Evolutionary conservation across 2,888 invertebrate genomes (phyloP), one percentile per base, ranked within the genome.

Genomic region (Heliconius ismenius): DNA sequence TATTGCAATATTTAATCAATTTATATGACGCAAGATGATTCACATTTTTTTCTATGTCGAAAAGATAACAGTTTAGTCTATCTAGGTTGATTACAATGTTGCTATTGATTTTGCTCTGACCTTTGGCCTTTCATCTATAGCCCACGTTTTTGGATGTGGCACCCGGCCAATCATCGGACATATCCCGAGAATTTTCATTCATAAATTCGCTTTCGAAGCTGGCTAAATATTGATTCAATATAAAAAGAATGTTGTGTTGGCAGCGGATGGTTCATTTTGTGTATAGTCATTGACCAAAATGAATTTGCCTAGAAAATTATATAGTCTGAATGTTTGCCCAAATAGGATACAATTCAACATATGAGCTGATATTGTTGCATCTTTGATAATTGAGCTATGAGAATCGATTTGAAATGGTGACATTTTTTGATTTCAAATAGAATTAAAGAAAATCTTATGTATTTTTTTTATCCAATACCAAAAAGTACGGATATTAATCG

Each of bases 101-200:
- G 63, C 43, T 74, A 79, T 77, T 69, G 77, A 75, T 77, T 79
- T 77, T 75, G 49, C 73, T 72, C 82, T 86, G 87, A 91, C 89
- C 90, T 88, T 83, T 89, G 85, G 83, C 87, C 87, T 90, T 90
- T 86, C 72, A 86, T 65, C 86, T 86, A 85, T 84, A 80, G 82
- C 84, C 86, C 85, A 88, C 88, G 85, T 84, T 81, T 85, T 82
- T 78, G 81, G 80, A 81, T 76, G 81, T 91, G 92, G 92, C 87
- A 76, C 26, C 32, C n/a, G 72, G 87, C 92, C 92, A 90, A 87
- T 82, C 64, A 58, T 82, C 79, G 81, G 82, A 81, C 81, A 83
- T 82, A 75, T 24, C 73, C 81, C 26, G 77, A 77, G 77, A 76
- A 77, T 80, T 77, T 81, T 87, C 88, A 90, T 91, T 91, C 89